Evolutionary conservation across 2,888 invertebrate species (phyloP), one percentile per base, ranked within the genome.

Genomic region (Philereme transversata): DNA sequence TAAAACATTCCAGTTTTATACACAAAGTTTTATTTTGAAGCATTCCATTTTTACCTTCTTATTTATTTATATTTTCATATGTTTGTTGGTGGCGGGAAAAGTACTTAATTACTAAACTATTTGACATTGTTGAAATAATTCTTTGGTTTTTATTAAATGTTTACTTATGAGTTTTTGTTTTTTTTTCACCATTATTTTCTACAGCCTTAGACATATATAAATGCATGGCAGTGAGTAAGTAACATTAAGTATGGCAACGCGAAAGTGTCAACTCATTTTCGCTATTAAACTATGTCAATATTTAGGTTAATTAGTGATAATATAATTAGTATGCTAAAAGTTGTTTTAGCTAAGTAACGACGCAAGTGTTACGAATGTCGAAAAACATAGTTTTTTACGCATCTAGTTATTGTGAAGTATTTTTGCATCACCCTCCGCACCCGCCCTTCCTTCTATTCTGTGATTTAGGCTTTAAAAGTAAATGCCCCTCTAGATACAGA

Each of bases 61-160:
- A 67, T 65, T 69, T 44, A 22, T 22, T 70, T 58, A 36, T 35
- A 69, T 65, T 66, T 66, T 70, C 67, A 67, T 73, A 73, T 22
- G 3, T 22, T 22, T 22, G 22, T 22, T 73, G 88, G 89, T 90
- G 88, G 78, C 71, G 88, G 89, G 86, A 81, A 79, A 83, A 84
- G 85, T 85, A 80, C 78, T 82, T 79, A 75, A 76, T 71, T 77
- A 72, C 47, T 44, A 38, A 72, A 75, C 73, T 70, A 77, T 77
- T 77, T 78, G 75, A 83, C 73, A 72, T 84, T 82, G 80, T 85
- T 84, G 77, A 81, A 76, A 77, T 81, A 72, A 72, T 68, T 75
- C 84, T 87, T 88, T 86, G 81, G 79, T 87, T 90, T 86, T 87
- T 82, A 89, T 87, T 89, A 91, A 90, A 90, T 75, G 84, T 87